Percentiles rank a stretch among this genome's conserved stretches.
These are phyloP conservation scores for Aspidapion aeneum DNA, from an alignment of 2,888 invertebrate species.

Conservation along the genomic window DNA sequence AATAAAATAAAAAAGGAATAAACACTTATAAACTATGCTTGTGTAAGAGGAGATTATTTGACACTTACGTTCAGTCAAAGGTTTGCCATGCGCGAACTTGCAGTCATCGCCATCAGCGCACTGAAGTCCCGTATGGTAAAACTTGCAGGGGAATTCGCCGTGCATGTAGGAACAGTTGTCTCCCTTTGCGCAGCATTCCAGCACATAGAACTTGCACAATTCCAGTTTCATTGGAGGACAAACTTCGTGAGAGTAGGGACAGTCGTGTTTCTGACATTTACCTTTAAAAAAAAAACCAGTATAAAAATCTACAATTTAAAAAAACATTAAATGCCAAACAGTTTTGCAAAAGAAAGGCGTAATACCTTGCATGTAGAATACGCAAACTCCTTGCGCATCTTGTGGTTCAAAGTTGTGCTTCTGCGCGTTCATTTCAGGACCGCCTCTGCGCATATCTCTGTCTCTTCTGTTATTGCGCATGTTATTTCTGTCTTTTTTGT, in stretches of 20 bases:
- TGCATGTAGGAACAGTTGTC: conserved; percentile 97
- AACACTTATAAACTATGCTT: too few relatives aligned
- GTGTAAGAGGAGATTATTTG: too few relatives aligned
- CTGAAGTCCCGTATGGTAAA: conserved; percentile 88
- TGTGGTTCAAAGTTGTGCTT: conserved; percentile 49
- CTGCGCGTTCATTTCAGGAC: conserved; percentile 49
- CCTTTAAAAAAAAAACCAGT: conserved; percentile 5
- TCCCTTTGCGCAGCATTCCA: conserved; percentile 93
- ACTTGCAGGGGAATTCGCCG: conserved; percentile 96
- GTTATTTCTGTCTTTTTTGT: conserved; percentile 21
- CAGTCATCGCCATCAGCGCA: conserved; percentile 77
- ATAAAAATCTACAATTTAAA: too few relatives aligned
- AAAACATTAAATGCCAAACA: too few relatives aligned
- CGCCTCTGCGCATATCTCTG: conserved; percentile 43
- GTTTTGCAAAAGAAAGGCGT: too few relatives aligned
- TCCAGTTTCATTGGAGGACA: conserved; percentile 84
- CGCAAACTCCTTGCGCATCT: conserved; percentile 71
- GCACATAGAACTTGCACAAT: conserved; percentile 93
- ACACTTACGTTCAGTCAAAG: conserved; percentile 71
- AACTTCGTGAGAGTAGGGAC: conserved; percentile 83
- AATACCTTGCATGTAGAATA: conserved; percentile 86
- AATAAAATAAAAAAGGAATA: too few relatives aligned
- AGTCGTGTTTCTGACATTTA: conserved; percentile 64
- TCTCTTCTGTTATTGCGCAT: conserved; percentile 17
- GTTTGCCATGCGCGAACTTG: conserved; percentile 89